Conservation (phyloP, 2,888 invertebrate genomes). For the Eumacrocentrus americanus region DNA sequence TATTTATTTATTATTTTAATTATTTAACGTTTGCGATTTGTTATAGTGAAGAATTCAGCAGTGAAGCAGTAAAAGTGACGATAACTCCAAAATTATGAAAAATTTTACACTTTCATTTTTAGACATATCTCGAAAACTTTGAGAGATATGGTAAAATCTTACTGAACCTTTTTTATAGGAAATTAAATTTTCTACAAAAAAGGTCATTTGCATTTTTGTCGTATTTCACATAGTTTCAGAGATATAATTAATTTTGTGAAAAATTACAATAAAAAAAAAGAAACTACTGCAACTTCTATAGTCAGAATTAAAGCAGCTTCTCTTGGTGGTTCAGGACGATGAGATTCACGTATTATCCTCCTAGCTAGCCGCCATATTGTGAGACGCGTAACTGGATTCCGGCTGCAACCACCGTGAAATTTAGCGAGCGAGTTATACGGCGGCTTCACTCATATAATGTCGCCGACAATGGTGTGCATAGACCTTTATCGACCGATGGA, state of each 20-base stretch:
- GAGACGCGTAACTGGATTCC: slow-evolving; percentile 18
- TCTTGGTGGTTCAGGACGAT: not conserved
- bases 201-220: not conserved
- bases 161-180: no score
- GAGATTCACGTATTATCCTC: no score
- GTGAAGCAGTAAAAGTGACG: no score
- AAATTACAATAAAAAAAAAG: not conserved
- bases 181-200: no score
- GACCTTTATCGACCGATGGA: slow-evolving; percentile 22
- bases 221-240: not conserved
- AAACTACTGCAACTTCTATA: not conserved
- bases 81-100: no score
- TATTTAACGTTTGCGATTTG: no score
- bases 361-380: slow-evolving; percentile 19
- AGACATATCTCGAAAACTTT: not conserved
- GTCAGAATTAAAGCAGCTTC: not conserved
- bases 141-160: not conserved
- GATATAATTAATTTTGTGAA: not conserved
- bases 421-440: slow-evolving; percentile 17
- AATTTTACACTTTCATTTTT: not conserved
- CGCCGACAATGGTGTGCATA: slow-evolving; percentile 17
- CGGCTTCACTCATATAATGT: slow-evolving; percentile 17
- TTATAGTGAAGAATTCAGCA: no score
- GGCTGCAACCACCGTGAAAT: slow-evolving; percentile 22
- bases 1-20: not conserved